Conservation (phyloP, 2,797 vertebrate species). For the Smutsia temminckii region DNA sequence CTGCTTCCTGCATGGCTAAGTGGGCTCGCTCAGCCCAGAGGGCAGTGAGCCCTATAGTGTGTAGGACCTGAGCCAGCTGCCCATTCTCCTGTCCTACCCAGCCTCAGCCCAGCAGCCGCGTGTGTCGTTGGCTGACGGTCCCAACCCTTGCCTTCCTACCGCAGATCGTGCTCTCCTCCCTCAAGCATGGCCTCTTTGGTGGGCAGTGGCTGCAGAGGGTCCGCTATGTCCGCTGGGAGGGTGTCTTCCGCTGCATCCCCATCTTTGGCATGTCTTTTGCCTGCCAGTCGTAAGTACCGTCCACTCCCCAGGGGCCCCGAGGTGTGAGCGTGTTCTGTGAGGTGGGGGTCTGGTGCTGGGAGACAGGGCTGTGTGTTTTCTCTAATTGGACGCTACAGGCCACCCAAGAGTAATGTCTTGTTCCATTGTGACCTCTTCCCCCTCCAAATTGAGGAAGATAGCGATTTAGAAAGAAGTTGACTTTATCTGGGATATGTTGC, state of each 20-base stretch:
- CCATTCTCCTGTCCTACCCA: too few relatives aligned
- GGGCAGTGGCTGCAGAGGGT: slow-evolving; percentile 94
- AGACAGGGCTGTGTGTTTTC: slow-evolving; percentile 45
- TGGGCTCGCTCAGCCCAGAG: too few relatives aligned
- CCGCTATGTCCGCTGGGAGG: slow-evolving; percentile 94
- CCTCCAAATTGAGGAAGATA: neutral
- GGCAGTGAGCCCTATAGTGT: too few relatives aligned
- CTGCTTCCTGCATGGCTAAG: too few relatives aligned
- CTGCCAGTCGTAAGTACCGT: slow-evolving; percentile 98
- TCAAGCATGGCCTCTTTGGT: slow-evolving; percentile 95
- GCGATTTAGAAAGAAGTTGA: slow-evolving; percentile 46
- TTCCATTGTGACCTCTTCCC: slow-evolving; percentile 50
- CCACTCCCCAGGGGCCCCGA: neutral
- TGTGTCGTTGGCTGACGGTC: too few relatives aligned
- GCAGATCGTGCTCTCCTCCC: slow-evolving; percentile 96
- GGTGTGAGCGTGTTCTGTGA: rapidly evolving
- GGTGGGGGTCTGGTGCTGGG: neutral
- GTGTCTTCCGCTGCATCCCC: slow-evolving; percentile 98
- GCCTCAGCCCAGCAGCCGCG: too few relatives aligned
- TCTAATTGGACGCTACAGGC: slow-evolving; percentile 48
- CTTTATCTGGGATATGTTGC: neutral
- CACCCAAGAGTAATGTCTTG: neutral
- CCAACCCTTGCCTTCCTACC: too few relatives aligned
- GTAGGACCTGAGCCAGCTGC: too few relatives aligned
- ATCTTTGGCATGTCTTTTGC: slow-evolving; percentile 99